These are phyloP conservation scores for Sphenodon punctatus DNA, from an alignment of 2,797 vertebrate species.

Conservation along the genomic window DNA sequence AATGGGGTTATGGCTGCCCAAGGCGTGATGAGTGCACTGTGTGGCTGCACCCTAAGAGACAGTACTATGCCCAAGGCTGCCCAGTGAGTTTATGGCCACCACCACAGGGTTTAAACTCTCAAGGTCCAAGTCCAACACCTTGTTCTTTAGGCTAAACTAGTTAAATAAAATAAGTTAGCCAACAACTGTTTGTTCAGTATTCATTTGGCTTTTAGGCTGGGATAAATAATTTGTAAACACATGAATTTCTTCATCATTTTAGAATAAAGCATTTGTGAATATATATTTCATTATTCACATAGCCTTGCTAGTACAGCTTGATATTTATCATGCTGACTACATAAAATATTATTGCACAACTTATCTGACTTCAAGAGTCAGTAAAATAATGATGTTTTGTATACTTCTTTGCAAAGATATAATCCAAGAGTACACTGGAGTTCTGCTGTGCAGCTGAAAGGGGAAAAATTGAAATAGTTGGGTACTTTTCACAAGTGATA, in stretches of 20 bases:
- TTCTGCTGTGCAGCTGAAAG: background rate
- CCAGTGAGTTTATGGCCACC: too few relatives aligned
- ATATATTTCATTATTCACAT: slow-evolving; percentile 42
- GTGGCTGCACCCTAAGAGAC: too few relatives aligned
- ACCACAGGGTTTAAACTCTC: too few relatives aligned
- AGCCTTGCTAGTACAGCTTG: background rate
- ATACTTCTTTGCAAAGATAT: slow-evolving; percentile 15
- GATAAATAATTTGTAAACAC: background rate
- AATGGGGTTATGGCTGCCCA: too few relatives aligned
- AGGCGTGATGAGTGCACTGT: too few relatives aligned
- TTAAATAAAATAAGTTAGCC: slow-evolving; percentile 3
- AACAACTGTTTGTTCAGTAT: slow-evolving; percentile 41
- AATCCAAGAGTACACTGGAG: background rate
- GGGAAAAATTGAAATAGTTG: background rate
- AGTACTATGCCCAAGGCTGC: too few relatives aligned
- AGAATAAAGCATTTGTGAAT: background rate
- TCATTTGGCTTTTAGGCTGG: background rate
- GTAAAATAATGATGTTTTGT: slow-evolving; percentile 46
- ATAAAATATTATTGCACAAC: slow-evolving; percentile 25
- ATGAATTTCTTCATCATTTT: slow-evolving; percentile 25
- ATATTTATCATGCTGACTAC: slow-evolving; percentile 39
- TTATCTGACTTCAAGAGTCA: slow-evolving; percentile 34
- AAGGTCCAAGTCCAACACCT: too few relatives aligned
- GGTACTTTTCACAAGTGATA: slow-evolving; percentile 18
- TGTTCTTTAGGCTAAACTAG: background rate